Evolutionary conservation across 2,797 vertebrate genomes (phyloP).

Genomic region (Gymnoscopelus braueri): DNA sequence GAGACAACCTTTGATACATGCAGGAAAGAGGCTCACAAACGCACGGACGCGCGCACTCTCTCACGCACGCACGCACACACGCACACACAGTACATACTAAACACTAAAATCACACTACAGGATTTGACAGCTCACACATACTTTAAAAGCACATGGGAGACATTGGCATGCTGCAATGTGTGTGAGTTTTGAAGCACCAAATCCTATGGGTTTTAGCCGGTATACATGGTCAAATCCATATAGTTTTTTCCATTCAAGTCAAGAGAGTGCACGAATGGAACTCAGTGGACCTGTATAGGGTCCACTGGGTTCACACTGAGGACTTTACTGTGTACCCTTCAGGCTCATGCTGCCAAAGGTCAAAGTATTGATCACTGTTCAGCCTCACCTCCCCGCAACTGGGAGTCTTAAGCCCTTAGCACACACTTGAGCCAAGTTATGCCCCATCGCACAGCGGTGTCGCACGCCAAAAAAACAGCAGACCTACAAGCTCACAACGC

Average conservation of each 20-base stretch:
- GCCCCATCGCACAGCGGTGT: no score
- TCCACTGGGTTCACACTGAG: no score
- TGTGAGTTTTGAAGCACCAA: constrained; percentile 27
- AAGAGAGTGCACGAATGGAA: no score
- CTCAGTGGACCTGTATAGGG: no score
- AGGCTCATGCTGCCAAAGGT: constrained; percentile 51
- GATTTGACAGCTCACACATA: background rate
- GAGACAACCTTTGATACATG: constrained; percentile 8
- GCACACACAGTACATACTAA: background rate
- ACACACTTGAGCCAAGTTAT: no score
- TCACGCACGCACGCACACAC: background rate
- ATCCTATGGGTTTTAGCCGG: constrained; percentile 24
- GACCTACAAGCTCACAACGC: no score
- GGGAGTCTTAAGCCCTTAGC: no score
- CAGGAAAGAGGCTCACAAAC: constrained; percentile 7
- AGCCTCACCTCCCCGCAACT: background rate
- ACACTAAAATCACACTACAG: background rate
- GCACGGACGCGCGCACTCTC: constrained; percentile 1
- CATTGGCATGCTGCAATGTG: constrained; percentile 6
- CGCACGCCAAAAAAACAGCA: no score
- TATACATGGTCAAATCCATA: background rate
- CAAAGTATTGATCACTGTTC: constrained; percentile 58
- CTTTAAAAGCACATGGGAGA: background rate
- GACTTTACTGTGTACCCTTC: constrained; percentile 18
- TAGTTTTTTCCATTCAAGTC: no score